phyloP scores from a whole-genome alignment of 1,140 invertebrate genomes.

The Brachionus asplanchnoidis region DNA sequence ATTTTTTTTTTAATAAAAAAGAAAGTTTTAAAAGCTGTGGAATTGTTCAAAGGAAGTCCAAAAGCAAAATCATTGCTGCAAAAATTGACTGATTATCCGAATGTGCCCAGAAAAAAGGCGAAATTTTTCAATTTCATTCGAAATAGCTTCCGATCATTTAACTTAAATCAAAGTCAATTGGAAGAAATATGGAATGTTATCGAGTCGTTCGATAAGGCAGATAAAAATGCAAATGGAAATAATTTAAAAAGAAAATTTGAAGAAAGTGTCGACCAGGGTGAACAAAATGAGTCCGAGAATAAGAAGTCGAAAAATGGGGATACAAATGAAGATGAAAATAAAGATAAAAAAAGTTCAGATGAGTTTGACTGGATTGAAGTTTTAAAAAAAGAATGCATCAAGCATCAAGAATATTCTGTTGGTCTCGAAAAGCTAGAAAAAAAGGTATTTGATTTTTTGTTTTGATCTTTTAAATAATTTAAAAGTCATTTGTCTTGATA shows the following conservation, averaged over 20 bases:
- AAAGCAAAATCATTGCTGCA: slow-evolving; percentile 66
- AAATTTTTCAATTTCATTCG: slow-evolving; percentile 65
- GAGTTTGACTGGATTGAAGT: neutral
- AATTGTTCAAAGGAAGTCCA: slow-evolving; percentile 61
- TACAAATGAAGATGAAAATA: neutral
- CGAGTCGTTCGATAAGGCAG: slow-evolving; percentile 5
- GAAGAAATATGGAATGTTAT: slow-evolving; percentile 36
- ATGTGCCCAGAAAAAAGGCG: slow-evolving; percentile 81
- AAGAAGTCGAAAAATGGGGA: neutral
- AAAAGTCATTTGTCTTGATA: neutral
- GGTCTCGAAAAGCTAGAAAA: slow-evolving; percentile 7
- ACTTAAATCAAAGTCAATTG: slow-evolving; percentile 5
- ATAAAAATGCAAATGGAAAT: neutral
- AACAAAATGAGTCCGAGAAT: neutral
- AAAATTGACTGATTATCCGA: slow-evolving; percentile 69
- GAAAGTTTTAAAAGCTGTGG: slow-evolving; percentile 67
- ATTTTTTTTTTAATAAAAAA: neutral
- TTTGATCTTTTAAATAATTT: neutral
- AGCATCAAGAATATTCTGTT: neutral
- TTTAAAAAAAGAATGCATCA: slow-evolving; percentile 14
- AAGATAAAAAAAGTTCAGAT: neutral
- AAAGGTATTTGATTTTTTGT: neutral
- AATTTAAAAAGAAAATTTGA: slow-evolving; percentile 29
- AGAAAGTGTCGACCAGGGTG: neutral
- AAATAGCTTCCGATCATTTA: slow-evolving; percentile 28